A percentile compares a stretch with the other conserved stretches of the same genome.
Evolutionary conservation across 2,797 vertebrate species (phyloP).

Genomic region (Silurus lanzhouensis): DNA sequence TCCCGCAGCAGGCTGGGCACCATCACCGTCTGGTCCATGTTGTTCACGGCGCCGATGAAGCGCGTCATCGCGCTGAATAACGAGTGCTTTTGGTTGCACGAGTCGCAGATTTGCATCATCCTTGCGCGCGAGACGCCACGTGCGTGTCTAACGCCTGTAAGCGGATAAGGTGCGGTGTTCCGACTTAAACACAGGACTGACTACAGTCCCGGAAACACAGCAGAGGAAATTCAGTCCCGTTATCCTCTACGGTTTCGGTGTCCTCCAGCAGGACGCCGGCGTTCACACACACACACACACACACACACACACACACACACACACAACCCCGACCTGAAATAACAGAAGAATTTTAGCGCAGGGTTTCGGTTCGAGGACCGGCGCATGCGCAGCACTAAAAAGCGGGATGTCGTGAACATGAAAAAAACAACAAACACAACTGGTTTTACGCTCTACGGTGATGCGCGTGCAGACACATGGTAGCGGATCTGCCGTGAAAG

Average conservation of each 20-base stretch:
- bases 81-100: constrained; percentile 88
- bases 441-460: no score
- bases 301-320: not conserved
- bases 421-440: no score
- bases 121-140: constrained; percentile 13
- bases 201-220: not conserved
- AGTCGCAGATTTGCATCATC: constrained; percentile 88
- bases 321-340: constrained; percentile 56
- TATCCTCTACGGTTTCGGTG: not conserved
- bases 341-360: constrained; percentile 17
- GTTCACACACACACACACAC: no score
- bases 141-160: not conserved
- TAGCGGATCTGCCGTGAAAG: no score
- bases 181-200: not conserved
- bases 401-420: no score
- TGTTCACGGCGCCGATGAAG: constrained; percentile 94
- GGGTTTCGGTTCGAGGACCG: not conserved
- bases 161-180: not conserved
- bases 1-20: constrained; percentile 93
- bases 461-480: no score
- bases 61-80: constrained; percentile 93
- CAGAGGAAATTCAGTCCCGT: not conserved
- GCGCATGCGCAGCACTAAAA: constrained; percentile 6
- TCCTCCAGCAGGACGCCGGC: no score
- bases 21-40: constrained; percentile 99